A percentile compares a stretch with the other conserved stretches of the same genome.
Evolutionary conservation across 1,140 invertebrate genomes (phyloP).

Genomic region (Drosophila kurseongensis): DNA sequence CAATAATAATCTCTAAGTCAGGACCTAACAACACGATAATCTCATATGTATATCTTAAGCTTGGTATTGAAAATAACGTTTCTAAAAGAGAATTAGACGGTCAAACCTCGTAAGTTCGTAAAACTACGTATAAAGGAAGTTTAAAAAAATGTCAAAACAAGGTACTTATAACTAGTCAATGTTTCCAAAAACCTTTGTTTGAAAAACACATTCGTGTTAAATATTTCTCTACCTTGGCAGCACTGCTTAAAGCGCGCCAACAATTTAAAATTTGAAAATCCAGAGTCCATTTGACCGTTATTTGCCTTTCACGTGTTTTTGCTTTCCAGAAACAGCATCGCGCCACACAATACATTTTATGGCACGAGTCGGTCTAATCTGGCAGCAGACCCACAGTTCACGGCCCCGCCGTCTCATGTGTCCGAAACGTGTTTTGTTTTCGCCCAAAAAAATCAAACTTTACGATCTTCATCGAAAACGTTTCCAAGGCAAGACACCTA

Average conservation of each 20-base stretch:
- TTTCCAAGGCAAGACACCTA: conserved; percentile 37
- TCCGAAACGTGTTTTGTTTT: conserved; percentile 31
- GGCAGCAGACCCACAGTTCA: conserved; percentile 24
- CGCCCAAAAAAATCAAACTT: conserved; percentile 24
- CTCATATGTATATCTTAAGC: too few species aligned
- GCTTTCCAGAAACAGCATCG: conserved; percentile 16
- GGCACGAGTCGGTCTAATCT: conserved; percentile 13
- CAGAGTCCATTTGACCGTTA: neutral
- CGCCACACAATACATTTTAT: conserved; percentile 9
- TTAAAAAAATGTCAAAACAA: too few species aligned
- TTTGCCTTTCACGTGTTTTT: conserved; percentile 17
- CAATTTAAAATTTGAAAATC: neutral
- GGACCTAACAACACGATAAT: too few species aligned
- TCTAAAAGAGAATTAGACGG: too few species aligned
- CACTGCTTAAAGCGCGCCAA: neutral
- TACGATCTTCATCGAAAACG: conserved; percentile 30
- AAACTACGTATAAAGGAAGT: too few species aligned
- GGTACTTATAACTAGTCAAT: too few species aligned
- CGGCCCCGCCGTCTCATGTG: conserved; percentile 21
- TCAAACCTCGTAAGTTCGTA: too few species aligned
- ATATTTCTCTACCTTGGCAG: neutral
- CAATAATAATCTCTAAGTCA: neutral
- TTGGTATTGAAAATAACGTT: too few species aligned
- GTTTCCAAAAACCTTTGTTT: too few species aligned
- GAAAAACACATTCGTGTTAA: too few species aligned